phyloP scores from a whole-genome alignment of 2,113 vertebrate species.

The Diadophis punctatus region DNA sequence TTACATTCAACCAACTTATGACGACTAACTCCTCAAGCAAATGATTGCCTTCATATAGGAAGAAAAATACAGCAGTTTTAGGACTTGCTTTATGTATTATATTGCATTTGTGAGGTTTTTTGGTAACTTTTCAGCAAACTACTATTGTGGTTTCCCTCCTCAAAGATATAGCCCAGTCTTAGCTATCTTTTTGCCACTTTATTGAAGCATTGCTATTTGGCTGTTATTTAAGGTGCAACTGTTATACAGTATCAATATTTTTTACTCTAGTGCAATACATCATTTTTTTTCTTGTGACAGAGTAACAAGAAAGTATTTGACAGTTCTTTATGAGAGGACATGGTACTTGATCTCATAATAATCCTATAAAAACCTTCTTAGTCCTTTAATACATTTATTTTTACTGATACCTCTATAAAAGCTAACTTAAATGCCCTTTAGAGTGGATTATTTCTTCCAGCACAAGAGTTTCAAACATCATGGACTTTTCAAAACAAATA shows the following conservation, averaged over 20 bases:
- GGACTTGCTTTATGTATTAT: background rate
- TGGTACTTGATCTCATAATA: background rate
- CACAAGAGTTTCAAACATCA: conserved; percentile 1
- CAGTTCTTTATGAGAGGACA: background rate
- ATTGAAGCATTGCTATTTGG: background rate
- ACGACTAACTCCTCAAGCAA: background rate
- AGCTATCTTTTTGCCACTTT: background rate
- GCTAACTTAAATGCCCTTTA: conserved; percentile 3
- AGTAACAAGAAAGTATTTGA: background rate
- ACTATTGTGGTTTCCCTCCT: background rate
- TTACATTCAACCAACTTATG: background rate
- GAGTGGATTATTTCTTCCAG: conserved; percentile 5
- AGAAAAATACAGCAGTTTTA: background rate
- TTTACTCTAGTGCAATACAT: background rate
- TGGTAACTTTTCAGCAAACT: background rate
- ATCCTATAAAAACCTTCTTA: background rate
- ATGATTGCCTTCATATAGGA: background rate
- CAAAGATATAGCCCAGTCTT: background rate
- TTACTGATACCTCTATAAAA: background rate
- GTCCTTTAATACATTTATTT: background rate
- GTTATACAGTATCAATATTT: background rate
- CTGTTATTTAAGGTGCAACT: background rate
- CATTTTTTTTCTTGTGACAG: background rate
- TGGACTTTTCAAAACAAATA: background rate
- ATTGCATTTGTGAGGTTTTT: background rate